Evolutionary conservation across 2,113 vertebrate genomes (phyloP).

Genomic region (Megaptera novaeangliae): DNA sequence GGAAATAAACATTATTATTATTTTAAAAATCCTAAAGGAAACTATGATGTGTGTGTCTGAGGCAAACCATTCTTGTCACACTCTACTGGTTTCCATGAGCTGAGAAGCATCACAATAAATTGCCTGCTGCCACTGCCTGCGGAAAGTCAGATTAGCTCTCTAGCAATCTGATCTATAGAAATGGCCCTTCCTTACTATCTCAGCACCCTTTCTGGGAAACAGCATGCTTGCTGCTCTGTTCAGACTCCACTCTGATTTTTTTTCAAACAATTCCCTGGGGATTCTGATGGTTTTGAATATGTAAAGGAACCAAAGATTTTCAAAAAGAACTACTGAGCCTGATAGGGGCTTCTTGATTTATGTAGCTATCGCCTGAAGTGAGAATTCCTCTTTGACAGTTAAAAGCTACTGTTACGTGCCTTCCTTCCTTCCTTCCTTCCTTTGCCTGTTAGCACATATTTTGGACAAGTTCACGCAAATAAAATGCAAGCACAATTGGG

Average conservation of each 20-base stretch:
- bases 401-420: neutral
- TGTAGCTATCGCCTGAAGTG: neutral
- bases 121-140: conserved; percentile 9
- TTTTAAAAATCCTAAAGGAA: conserved; percentile 13
- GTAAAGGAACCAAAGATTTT: conserved; percentile 7
- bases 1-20: conserved; percentile 2
- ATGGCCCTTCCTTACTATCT: neutral
- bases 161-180: conserved; percentile 52
- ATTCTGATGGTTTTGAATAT: conserved; percentile 7
- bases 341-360: neutral
- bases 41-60: neutral
- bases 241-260: neutral
- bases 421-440: neutral
- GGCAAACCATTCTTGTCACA: conserved; percentile 53
- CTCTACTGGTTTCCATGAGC: conserved; percentile 37
- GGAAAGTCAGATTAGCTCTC: conserved; percentile 39
- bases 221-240: neutral
- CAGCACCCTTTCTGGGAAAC: conserved; percentile 22
- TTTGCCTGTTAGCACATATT: neutral
- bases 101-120: conserved; percentile 55
- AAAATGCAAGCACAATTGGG: neutral
- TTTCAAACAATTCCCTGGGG: neutral
- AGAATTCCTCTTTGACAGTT: neutral
- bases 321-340: neutral
- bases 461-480: neutral